Evolutionary conservation across 2,888 invertebrate species (phyloP), one percentile per base, ranked within the genome.

Genomic region (Drosophila kanekoi): DNA sequence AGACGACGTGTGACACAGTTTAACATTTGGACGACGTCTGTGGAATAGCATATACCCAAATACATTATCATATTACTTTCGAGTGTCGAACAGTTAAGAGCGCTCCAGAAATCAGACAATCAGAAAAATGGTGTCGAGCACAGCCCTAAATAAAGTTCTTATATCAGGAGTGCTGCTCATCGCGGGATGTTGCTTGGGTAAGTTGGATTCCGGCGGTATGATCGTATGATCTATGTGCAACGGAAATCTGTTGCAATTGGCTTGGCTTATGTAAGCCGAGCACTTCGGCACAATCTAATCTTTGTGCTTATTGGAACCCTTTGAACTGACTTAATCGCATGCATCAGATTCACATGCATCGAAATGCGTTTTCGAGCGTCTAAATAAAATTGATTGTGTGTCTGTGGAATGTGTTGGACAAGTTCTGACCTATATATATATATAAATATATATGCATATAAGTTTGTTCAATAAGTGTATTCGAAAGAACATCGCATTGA

Each of bases 321-420:
- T 77, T 76, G 76, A 76, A 68, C 73, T 43, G 64, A 68, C 64
- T 64, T 56, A 68, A 73, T 68, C 77, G 60, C 45, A 40, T 32
- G 9, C 53, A 77, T 76, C 73, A 62, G 52, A 68, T 76, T 64
- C 67, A 67, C 35, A 66, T 59, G 58, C 56, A 56, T 8, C 18
- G 28, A 28, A 28, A 28, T 28, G 38, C 13, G 2, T n/a, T 62
- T 67, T 60, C 58, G 58, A 72, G 64, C 56, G 53, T 58, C 64
- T 73, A 74, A 87, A 75, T 87, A 79, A 74, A 74, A 72, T 40
- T 75, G 85, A 87, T 78, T 87, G 82, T 86, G 56, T 28, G 33
- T 35, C 40, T 56, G 20, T 43, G 76, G 82, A 73, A 71, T 79
- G 64, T 52, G 41, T 70, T 20, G 60, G 45, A 65, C 61, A 38